These are phyloP conservation scores for Erithacus rubecula DNA, from an alignment of 2,797 vertebrate genomes.

Conservation along the genomic window DNA sequence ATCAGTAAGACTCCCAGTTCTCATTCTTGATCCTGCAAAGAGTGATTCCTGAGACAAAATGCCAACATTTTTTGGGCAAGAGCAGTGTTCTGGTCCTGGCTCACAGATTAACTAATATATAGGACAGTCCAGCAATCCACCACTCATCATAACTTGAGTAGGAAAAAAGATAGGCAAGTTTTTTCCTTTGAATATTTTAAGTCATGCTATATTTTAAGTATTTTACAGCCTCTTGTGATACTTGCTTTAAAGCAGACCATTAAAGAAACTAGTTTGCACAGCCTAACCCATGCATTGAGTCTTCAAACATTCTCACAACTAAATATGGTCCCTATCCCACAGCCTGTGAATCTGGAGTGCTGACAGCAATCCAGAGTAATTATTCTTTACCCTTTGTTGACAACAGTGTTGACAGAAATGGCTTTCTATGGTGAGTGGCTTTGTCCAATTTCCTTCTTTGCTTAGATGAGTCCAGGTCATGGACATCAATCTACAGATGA, in stretches of 20 bases:
- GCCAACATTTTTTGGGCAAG: neutral
- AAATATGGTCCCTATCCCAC: neutral
- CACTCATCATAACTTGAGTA: neutral
- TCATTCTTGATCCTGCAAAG: neutral
- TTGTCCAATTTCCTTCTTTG: neutral
- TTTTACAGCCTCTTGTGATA: neutral
- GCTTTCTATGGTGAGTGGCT: neutral
- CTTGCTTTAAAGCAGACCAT: neutral
- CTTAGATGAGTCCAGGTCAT: neutral
- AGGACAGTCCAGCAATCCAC: neutral
- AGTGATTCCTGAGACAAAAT: neutral
- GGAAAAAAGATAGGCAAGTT: neutral
- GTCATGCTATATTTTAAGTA: neutral
- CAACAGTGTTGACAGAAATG: neutral
- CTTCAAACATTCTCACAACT: neutral
- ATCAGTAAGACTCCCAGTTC: neutral
- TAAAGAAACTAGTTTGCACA: neutral
- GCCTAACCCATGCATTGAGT: neutral
- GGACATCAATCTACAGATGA: neutral
- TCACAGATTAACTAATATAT: neutral
- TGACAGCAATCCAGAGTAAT: slow-evolving; percentile 28
- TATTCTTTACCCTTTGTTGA: slow-evolving; percentile 6
- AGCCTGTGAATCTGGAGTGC: neutral
- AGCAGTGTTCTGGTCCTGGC: neutral
- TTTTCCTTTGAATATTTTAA: neutral